Base-by-base conservation (phyloP, 2,113 vertebrate genomes). In the Aptenodytes forsteri region DNA sequence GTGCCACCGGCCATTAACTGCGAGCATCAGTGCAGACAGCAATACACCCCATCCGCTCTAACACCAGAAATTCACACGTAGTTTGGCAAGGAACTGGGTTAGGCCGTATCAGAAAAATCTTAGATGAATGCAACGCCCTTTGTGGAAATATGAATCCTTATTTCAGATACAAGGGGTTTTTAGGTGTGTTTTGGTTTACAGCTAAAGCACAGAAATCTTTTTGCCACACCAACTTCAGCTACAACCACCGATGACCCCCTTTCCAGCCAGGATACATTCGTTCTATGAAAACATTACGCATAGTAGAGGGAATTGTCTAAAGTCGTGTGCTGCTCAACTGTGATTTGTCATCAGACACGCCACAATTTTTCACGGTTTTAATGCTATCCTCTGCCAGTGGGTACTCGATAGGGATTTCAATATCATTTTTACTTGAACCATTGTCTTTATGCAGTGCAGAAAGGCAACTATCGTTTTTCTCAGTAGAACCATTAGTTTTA, bases 311-410 rank as follows among this genome's bases (percentile, higher is more conserved):
- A 69, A 79, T 6, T 38, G 71, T 83, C 95, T 98, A 99, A 93
- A 99, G 98, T 34, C 95, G 91, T 8, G 98, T 98, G 46, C 82
- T 96, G 72, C 94, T 92, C 58, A 34, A 42, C 82, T 36, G 78
- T 3, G 64, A 56, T 5, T 81, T 97, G 73, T 85, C 76, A 92
- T 87, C 86, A 7, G 66, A 69, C 55, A 22, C 21, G 2, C 72
- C 76, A 52, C 40, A 25, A 19, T 72, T 92, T 65, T 93, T 93
- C 84, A 85, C 6, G 0, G 36, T 75, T 81, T 96, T 87, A 36
- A 65, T 4, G 0, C 29, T 38, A 20, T 87, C 56, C 54, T 96
- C 96, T 49, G 88, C 76, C 55, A 8, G 62, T 9, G 92, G 42
- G 13, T 93, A 66, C 25, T 97, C 94, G 0, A 97, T 27, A 26